Percentiles rank a stretch among this genome's conserved stretches.
Evolutionary conservation across 2,888 invertebrate species (phyloP).

Genomic region (Cheilosia grossa): DNA sequence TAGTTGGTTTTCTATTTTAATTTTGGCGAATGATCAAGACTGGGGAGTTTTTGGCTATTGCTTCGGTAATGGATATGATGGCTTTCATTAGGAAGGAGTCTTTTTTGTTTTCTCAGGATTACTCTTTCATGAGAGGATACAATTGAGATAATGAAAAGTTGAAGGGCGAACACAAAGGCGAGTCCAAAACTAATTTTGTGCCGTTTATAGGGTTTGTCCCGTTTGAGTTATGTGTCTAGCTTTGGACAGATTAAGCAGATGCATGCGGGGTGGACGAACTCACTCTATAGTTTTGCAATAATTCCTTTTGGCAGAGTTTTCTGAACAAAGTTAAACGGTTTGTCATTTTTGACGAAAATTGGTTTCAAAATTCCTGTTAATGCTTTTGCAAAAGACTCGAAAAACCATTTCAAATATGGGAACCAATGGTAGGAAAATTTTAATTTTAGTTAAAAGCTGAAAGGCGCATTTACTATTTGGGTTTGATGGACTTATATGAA

Average conservation of each 20-base stretch:
- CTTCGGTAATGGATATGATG: conserved; percentile 22
- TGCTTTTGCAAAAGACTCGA: no score
- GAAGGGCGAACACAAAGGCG: neutral
- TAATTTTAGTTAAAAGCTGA: no score
- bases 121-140: conserved; percentile 30
- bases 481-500: no score
- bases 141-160: conserved; percentile 24
- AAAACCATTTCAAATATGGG: no score
- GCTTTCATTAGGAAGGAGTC: conserved; percentile 29
- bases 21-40: conserved; percentile 58
- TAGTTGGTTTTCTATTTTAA: conserved; percentile 14
- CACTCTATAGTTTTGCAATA: no score
- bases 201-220: conserved; percentile 4
- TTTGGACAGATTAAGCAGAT: neutral
- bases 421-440: no score
- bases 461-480: no score
- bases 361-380: no score
- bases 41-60: conserved; percentile 31
- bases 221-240: neutral
- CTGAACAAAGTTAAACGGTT: no score
- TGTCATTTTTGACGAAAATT: no score
- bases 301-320: no score
- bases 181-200: conserved; percentile 1
- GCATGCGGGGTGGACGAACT: no score
- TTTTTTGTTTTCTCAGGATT: conserved; percentile 12